Conservation (phyloP, 2,113 vertebrate genomes). For the Corythornis cristatus region DNA sequence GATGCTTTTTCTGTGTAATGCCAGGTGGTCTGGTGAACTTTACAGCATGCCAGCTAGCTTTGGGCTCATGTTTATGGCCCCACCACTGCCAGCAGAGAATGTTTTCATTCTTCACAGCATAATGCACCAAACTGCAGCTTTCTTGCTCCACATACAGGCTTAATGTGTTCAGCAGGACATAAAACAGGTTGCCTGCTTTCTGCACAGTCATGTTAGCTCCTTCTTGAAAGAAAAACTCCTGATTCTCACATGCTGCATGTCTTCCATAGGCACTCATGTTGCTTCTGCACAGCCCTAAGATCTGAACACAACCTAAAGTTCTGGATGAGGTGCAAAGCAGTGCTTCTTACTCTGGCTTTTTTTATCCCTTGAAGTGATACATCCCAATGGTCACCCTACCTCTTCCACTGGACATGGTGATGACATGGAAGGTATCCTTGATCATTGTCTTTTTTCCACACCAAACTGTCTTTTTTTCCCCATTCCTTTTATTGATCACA, state of each 20-base stretch:
- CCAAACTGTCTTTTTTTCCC: background rate
- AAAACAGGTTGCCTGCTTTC: background rate
- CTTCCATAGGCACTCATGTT: background rate
- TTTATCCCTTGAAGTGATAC: background rate
- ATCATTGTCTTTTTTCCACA: background rate
- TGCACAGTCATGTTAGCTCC: background rate
- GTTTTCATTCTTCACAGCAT: background rate
- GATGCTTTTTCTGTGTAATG: background rate
- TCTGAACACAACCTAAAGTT: background rate
- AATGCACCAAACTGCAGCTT: background rate
- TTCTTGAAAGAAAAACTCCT: background rate
- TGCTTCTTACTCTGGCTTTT: background rate
- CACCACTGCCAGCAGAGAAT: background rate
- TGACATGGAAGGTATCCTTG: background rate
- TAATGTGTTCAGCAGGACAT: background rate
- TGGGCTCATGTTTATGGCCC: background rate
- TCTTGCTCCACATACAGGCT: background rate
- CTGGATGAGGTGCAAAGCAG: background rate
- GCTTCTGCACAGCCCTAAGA: background rate
- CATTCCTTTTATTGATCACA: background rate
- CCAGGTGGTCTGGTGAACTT: background rate
- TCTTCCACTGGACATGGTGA: background rate
- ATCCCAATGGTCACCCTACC: background rate
- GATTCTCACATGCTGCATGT: background rate
- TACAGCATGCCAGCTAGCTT: rapidly evolving